Percentiles rank a stretch among this genome's conserved stretches.
Conservation (phyloP, 2,113 vertebrate genomes). For the Tringa solitaria region DNA sequence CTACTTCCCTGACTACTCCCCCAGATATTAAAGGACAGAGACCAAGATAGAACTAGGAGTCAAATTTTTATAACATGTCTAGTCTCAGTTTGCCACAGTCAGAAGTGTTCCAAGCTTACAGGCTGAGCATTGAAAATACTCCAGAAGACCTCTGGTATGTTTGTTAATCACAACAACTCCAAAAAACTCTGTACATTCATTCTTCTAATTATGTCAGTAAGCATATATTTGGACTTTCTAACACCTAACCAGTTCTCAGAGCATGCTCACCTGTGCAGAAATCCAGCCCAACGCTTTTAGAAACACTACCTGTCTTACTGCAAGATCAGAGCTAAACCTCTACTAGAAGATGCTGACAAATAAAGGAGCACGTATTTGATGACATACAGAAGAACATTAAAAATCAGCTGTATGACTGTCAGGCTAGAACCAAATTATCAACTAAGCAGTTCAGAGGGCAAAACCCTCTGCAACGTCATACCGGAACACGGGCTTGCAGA, state of each 20-base stretch:
- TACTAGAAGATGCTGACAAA: neutral
- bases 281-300: neutral
- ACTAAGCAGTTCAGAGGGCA: neutral
- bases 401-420: neutral
- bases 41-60: neutral
- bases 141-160: neutral
- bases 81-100: neutral
- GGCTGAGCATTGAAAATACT: neutral
- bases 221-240: neutral
- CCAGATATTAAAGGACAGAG: neutral
- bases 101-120: neutral
- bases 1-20: neutral
- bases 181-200: neutral
- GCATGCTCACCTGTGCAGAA: neutral
- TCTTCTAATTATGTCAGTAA: neutral
- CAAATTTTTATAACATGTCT: neutral
- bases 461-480: neutral
- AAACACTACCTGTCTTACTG: neutral
- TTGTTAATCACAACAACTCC: neutral
- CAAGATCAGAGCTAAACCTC: neutral
- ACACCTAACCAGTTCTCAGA: neutral
- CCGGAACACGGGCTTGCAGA: neutral
- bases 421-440: neutral
- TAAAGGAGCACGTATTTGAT: fast-evolving
- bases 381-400: neutral